Conservation (phyloP, 2,113 vertebrate genomes). For the Chaenocephalus aceratus region DNA sequence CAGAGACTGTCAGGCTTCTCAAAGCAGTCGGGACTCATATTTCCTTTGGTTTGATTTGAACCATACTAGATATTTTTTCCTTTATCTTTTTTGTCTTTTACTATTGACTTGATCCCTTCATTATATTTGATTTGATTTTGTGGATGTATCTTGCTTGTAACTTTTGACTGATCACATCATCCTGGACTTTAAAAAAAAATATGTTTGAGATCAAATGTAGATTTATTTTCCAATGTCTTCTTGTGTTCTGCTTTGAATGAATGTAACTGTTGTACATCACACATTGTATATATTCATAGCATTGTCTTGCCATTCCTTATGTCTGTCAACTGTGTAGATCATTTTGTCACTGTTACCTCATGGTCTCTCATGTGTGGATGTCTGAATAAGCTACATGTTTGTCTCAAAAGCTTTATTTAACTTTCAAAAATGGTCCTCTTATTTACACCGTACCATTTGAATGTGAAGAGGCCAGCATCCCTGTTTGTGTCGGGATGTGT, state of each 20-base stretch:
- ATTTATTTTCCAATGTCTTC: constrained; percentile 49
- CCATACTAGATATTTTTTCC: constrained; percentile 66
- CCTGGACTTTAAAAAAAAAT: constrained; percentile 58
- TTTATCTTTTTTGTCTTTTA: constrained; percentile 53
- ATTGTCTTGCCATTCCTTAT: constrained; percentile 66
- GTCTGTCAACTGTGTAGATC: constrained; percentile 63
- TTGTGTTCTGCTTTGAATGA: constrained; percentile 63
- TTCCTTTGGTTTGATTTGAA: constrained; percentile 75
- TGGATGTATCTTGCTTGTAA: constrained; percentile 73
- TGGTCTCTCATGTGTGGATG: constrained; percentile 63
- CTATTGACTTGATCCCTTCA: constrained; percentile 64
- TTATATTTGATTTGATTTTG: constrained; percentile 59
- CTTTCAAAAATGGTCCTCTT: constrained; percentile 41
- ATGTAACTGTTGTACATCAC: constrained; percentile 75
- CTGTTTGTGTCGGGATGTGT: constrained; percentile 46
- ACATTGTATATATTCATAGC: constrained; percentile 71
- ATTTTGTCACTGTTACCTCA: constrained; percentile 61
- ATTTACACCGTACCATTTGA: constrained; percentile 65
- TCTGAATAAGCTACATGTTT: constrained; percentile 53
- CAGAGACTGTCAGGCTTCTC: constrained; percentile 68
- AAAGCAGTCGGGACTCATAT: constrained; percentile 71
- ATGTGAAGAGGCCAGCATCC: constrained; percentile 66
- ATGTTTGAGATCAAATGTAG: constrained; percentile 74
- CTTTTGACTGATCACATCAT: constrained; percentile 63
- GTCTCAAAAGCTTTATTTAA: constrained; percentile 62